Conservation (phyloP, 2,888 invertebrate species). For the Tenthredo amoena region DNA sequence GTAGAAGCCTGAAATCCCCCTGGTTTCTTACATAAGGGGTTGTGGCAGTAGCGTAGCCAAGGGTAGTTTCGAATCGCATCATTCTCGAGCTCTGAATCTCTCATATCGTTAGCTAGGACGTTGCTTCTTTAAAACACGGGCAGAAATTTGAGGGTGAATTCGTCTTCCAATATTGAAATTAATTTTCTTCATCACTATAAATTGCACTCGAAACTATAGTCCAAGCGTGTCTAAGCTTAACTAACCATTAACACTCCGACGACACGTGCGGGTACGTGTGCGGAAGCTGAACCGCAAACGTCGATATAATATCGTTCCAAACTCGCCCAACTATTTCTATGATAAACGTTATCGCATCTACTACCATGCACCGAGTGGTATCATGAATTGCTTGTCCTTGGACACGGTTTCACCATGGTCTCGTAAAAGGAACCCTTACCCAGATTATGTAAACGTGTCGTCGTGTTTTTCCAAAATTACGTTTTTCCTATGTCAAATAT, state of each 20-base stretch:
- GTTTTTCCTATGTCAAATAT: neutral
- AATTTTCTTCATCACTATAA: neutral
- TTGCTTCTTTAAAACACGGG: neutral
- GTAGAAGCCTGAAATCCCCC: constrained; percentile 30
- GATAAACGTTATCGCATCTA: neutral
- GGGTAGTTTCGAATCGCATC: neutral
- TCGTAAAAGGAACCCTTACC: neutral
- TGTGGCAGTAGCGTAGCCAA: constrained; percentile 5
- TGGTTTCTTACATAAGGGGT: constrained; percentile 16
- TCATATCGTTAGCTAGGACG: neutral
- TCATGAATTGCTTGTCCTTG: neutral
- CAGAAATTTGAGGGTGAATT: neutral
- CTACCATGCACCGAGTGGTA: neutral
- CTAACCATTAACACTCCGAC: neutral
- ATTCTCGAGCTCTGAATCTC: neutral
- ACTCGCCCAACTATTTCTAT: neutral
- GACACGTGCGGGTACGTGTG: neutral
- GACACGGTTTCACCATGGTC: neutral
- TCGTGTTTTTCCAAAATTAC: no score
- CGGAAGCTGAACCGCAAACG: neutral
- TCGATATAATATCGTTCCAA: neutral
- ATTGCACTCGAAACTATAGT: neutral
- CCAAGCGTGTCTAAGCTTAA: neutral
- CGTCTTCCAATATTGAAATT: neutral
- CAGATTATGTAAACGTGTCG: neutral